Evolutionary conservation across 2,113 vertebrate species (phyloP).

Genomic region (Poeciliopsis prolifica): DNA sequence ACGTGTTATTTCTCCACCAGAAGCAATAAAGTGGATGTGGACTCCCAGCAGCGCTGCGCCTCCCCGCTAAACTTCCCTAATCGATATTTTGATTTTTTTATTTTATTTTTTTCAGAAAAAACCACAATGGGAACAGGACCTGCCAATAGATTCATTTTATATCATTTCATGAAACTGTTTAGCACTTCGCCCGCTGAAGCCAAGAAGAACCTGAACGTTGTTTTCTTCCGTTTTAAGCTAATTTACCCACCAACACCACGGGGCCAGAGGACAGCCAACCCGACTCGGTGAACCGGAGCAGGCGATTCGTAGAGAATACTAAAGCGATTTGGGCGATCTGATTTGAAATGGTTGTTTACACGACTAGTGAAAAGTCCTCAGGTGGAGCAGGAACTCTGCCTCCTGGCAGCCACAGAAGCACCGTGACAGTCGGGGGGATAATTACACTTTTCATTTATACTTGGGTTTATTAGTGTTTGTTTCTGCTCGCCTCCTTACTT

Average conservation of each 20-base stretch:
- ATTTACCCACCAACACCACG: neutral
- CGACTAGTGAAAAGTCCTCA: constrained; percentile 49
- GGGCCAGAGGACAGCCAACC: neutral
- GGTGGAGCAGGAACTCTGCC: constrained; percentile 10
- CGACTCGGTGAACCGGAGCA: constrained; percentile 31
- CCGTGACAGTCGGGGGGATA: constrained; percentile 35
- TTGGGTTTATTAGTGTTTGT: constrained; percentile 44
- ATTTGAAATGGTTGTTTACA: constrained; percentile 34
- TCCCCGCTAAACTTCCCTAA: constrained; percentile 32
- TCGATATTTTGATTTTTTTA: constrained; percentile 13
- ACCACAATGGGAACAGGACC: neutral
- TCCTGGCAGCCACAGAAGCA: neutral
- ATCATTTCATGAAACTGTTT: neutral
- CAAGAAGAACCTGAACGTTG: neutral
- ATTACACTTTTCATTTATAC: constrained; percentile 52
- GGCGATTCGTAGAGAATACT: constrained; percentile 1
- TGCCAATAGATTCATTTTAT: neutral
- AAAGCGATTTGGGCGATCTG: constrained; percentile 5
- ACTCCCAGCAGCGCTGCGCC: constrained; percentile 22
- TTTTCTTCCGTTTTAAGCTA: neutral
- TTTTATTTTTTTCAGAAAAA: constrained; percentile 9
- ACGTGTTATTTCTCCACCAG: constrained; percentile 48
- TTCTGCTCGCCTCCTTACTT: constrained; percentile 18
- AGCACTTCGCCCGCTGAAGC: neutral
- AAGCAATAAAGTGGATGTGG: constrained; percentile 37